Base-by-base conservation (phyloP, 92 coral and sea anemone genomes). In the Diadumene lineata region DNA sequence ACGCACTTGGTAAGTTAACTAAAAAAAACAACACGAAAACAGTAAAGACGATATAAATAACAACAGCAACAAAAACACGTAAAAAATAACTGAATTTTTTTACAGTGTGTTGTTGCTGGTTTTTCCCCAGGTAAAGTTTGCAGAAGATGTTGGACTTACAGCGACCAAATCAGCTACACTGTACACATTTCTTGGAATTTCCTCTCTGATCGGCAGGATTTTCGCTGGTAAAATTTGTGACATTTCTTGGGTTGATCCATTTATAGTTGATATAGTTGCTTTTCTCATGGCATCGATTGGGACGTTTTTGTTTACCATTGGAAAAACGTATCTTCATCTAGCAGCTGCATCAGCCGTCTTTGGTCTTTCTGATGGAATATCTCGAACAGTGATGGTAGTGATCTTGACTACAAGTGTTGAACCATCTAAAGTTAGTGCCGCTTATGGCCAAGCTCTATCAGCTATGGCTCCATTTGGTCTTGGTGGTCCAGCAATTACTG, bases 401-500 rank as follows among this genome's bases (percentile, higher is more conserved):
- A 53, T 80, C 22, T 70, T 74, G 11, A 68, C 75, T 9, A 24
- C 30, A 46, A 53, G 62, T 61, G 85, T 79, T 19, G 73, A 56
- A 19, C 74, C 72, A 56, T 25, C 75, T 43, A 81, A 82, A 50
- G 78, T 82, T 3, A 55, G 85, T n/a, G 31, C 72, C 24, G 90
- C 86, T 2, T 75, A 72, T 74, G 82, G 85, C 32, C 84, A 79
- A 55, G 90, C 73, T 17, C 28, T 3, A 0, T 55, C 80, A 21
- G 44, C 74, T 69, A 50, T 76, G 9, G 58, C 85, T 7, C 19
- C 72, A 0, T 82, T 79, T 21, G 7, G 25, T 31, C 75, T 74
- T 1, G 67, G 28, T 30, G 90, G 89, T 10, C 89, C 89, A 19
- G 78, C 89, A 1, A 33, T 85, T 16, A 77, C 89, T 44, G 89